These are phyloP conservation scores for Remorina albescens DNA, from an alignment of 2,797 vertebrate genomes.

Conservation along the genomic window DNA sequence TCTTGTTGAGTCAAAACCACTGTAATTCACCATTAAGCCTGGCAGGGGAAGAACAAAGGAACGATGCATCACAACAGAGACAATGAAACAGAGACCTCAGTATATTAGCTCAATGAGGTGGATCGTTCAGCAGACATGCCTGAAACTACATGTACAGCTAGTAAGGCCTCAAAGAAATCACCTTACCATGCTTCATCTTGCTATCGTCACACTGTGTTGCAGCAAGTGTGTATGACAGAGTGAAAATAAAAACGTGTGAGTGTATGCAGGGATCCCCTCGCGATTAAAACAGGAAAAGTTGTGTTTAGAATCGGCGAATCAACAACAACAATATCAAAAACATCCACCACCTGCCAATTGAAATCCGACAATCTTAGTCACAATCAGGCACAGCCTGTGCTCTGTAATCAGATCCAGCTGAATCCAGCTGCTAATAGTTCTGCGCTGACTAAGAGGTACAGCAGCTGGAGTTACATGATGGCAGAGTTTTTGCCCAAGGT, in stretches of 20 bases:
- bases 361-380: slow-evolving; percentile 54
- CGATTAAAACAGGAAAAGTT: slow-evolving; percentile 12
- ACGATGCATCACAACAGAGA: slow-evolving; percentile 18
- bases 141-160: slow-evolving; percentile 48
- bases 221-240: neutral
- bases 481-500: slow-evolving; percentile 54
- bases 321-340: slow-evolving; percentile 37
- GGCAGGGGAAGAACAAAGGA: slow-evolving; percentile 17
- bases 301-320: slow-evolving; percentile 23
- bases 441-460: slow-evolving; percentile 59
- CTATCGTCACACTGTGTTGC: neutral
- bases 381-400: slow-evolving; percentile 61
- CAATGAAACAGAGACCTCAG: slow-evolving; percentile 13
- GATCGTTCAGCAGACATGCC: slow-evolving; percentile 25
- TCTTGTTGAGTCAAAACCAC: slow-evolving; percentile 36
- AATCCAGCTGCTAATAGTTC: slow-evolving; percentile 66
- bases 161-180: slow-evolving; percentile 22
- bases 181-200: slow-evolving; percentile 2
- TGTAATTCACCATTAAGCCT: slow-evolving; percentile 20
- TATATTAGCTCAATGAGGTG: slow-evolving; percentile 26
- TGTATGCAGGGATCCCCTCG: slow-evolving; percentile 12
- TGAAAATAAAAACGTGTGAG: neutral
- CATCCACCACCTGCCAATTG: slow-evolving; percentile 42
- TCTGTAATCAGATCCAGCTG: slow-evolving; percentile 77
- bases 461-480: slow-evolving; percentile 64